A percentile compares a stretch with the other conserved stretches of the same genome.
phyloP scores from a whole-genome alignment of 2,113 vertebrate species.

The Spermophilus dauricus region DNA sequence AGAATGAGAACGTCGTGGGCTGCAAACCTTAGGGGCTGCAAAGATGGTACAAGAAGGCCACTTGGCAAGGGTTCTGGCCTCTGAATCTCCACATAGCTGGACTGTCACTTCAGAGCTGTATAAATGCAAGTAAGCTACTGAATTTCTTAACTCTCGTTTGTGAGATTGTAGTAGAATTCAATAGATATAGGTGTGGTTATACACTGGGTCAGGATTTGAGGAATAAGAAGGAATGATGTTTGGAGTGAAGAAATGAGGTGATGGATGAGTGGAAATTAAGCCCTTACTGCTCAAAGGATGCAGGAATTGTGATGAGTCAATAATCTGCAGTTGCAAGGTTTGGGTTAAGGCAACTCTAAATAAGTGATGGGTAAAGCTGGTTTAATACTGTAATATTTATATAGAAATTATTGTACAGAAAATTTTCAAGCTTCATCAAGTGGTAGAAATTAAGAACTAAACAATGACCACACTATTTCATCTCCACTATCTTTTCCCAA shows the following conservation, averaged over 20 bases:
- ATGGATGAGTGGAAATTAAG: background rate
- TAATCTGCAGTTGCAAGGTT: background rate
- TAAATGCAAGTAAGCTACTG: background rate
- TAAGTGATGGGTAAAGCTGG: background rate
- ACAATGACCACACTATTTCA: background rate
- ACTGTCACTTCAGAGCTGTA: background rate
- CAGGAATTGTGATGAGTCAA: background rate
- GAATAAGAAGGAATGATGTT: too few species aligned
- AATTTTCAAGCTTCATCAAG: background rate
- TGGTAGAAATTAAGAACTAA: background rate
- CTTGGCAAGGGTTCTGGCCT: background rate
- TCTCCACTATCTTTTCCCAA: background rate
- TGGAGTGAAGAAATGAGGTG: background rate
- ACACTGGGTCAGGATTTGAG: background rate
- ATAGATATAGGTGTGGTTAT: background rate
- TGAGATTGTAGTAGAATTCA: background rate
- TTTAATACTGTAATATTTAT: background rate
- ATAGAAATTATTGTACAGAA: background rate
- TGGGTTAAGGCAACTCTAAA: background rate
- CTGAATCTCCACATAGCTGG: background rate
- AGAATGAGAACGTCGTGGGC: background rate
- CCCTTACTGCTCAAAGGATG: background rate
- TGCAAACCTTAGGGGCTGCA: background rate
- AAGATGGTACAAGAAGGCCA: too few species aligned
- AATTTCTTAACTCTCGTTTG: background rate